Evolutionary conservation across 2,888 invertebrate species (phyloP), one percentile per base, ranked within the genome.

Genomic region (Epinotia ramella): DNA sequence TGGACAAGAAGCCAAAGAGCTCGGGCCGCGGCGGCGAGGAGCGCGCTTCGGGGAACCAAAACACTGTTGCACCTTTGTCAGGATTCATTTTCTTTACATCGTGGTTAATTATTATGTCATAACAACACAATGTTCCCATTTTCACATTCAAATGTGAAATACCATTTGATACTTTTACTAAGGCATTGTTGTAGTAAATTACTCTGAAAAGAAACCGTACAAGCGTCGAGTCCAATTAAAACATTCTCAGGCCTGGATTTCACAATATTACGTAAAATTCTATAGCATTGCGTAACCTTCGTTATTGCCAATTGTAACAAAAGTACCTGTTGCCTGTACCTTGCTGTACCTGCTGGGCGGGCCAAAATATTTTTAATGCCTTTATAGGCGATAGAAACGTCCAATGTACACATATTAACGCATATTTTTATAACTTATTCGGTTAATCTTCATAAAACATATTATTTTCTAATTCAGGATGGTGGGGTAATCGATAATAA

Each of bases 1-100:
- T 20, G 62, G 76, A 63, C 72, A 49, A 70, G 75, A 75, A 75
- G 75, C 75, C 75, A 57, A 62, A 64, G 57, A 66, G 65, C 65
- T 59, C 65, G 65, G 44, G 57, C 33, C 59, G 66, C 73, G 57
- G 65, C 72, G 65, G 3, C 64, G 57, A 18, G 73, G 24, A 12
- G 33, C 33, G 28, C 69, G 63, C 74, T 69, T 64, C 63, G 64
- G 3, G 56, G 75, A 75, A 75, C 59, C 74, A 20, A 28, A 28
- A 70, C 65, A 28, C 60, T 40, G 24, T 16, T 28, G 40, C 7
- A 20, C 65, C 70, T 65, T 75, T 75, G 65, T 75, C 66, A 44
- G 75, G 60, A 53, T 75, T 75, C 75, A 56, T 49, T 24, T 70
- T 53, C 40, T 40, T 65, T 70, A 53, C 70, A 60, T 6, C 49